Evolutionary conservation across 2,888 invertebrate genomes (phyloP).

Genomic region (Drosophila paranaensis): DNA sequence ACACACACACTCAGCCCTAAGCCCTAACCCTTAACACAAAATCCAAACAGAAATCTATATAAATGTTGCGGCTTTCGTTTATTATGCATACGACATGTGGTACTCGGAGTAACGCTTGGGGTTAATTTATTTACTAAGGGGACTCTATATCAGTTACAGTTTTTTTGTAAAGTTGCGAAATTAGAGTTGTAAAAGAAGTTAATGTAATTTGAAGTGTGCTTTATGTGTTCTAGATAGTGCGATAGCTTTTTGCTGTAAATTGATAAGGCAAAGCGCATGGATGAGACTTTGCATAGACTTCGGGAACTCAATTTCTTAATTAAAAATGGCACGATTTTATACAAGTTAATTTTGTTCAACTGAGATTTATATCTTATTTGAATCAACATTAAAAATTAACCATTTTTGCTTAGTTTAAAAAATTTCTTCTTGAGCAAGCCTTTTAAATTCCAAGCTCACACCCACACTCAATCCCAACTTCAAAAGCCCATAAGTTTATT

Average conservation of each 20-base stretch:
- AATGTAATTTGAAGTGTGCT: not conserved
- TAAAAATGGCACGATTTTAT: not conserved
- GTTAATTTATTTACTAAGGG: slow-evolving; percentile 33
- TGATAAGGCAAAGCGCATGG: not conserved
- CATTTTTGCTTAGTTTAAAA: not conserved
- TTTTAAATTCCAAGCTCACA: too few relatives aligned
- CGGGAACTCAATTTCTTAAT: not conserved
- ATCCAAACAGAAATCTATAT: slow-evolving; percentile 46
- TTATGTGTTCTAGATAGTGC: rapidly evolving
- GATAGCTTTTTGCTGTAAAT: not conserved
- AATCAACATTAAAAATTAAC: not conserved
- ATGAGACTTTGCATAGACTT: not conserved
- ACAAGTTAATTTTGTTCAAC: not conserved
- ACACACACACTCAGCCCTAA: not conserved
- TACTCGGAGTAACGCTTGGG: slow-evolving; percentile 19
- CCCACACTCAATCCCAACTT: not conserved
- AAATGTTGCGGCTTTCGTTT: slow-evolving; percentile 46
- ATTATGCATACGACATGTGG: slow-evolving; percentile 67
- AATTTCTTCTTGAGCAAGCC: too few relatives aligned
- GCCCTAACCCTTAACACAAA: slow-evolving; percentile 9
- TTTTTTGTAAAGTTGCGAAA: not conserved
- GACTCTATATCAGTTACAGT: not conserved
- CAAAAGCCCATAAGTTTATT: not conserved
- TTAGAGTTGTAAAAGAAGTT: not conserved
- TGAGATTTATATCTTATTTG: not conserved